Base-by-base conservation (phyloP, 2,113 vertebrate genomes). In the Platanista minor region DNA sequence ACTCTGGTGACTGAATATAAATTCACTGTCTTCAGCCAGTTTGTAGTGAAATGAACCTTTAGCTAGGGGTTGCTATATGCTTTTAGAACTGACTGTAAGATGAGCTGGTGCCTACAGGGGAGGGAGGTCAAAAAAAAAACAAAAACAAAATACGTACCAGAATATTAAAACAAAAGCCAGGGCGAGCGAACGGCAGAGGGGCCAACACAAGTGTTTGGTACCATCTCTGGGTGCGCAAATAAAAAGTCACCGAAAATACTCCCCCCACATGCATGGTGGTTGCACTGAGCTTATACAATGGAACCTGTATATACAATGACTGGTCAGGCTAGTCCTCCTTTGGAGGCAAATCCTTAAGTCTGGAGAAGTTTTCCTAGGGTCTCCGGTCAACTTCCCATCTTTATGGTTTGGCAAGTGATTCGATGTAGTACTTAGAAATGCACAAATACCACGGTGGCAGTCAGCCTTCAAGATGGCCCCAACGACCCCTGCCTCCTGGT, bases 1-100 rank as follows among this genome's bases (percentile, higher is more conserved):
- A 97, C 85, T 89, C 54, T 49, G 75, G 75, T 82, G 92, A 93
- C 33, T 93, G 97, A 97, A 94, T 93, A 92, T 46, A 84, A 97
- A 90, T 93, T 71, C 78, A 90, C 72, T 89, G 85, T 92, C 84
- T 91, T 78, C 41, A 82, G 96, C 87, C 91, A 75, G 59, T 39
- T 21, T n/a, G 71, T 80, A 72, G 95, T 29, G 85, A 66, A 93
- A 94, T 87, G 90, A 88, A 90, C 91, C 88, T 54, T 52, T 82
- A 78, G 64, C 87, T 86, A 64, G 74, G 66, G 93, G 85, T 90
- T 92, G 95, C 80, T 90, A 90, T 86, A 95, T 41, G 94, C 96
- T 77, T 96, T 88, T 7, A 84, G 31, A 78, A 93, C 23, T 15
- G 72, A 61, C 57, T 94, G 6, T 36, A 49, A 93, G 71, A 95